phyloP scores from a whole-genome alignment of 92 coral and sea anemone species.

The Porites divaricata region DNA sequence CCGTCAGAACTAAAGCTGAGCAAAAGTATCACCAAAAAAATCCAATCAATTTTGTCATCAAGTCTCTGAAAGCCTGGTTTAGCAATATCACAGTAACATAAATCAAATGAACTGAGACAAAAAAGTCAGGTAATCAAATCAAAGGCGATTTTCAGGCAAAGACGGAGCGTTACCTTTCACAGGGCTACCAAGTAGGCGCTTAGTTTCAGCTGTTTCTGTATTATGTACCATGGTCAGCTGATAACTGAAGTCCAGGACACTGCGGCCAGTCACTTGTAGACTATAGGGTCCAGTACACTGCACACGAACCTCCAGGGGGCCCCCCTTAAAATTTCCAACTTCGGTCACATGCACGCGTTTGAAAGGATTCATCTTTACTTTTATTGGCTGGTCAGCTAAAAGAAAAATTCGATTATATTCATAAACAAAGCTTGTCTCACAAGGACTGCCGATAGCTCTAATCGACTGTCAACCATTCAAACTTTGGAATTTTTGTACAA shows the following conservation, averaged over 20 bases:
- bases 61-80: too few species aligned
- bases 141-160: not conserved
- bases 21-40: too few species aligned
- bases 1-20: too few species aligned
- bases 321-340: constrained; percentile 26
- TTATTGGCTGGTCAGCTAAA: constrained; percentile 16
- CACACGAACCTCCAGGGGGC: constrained; percentile 26
- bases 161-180: constrained; percentile 49
- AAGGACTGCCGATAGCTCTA: too few species aligned
- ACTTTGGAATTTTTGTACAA: too few species aligned
- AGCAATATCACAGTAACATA: too few species aligned
- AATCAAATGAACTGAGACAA: not conserved
- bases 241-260: constrained; percentile 55
- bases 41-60: too few species aligned
- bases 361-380: constrained; percentile 12
- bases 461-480: too few species aligned
- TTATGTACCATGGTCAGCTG: constrained; percentile 25
- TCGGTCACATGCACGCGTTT: constrained; percentile 26
- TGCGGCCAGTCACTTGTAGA: constrained; percentile 48
- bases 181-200: constrained; percentile 58
- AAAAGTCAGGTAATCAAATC: not conserved
- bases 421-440: not conserved
- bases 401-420: not conserved
- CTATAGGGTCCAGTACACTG: constrained; percentile 57
- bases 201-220: constrained; percentile 18